Percentiles rank a stretch among this genome's conserved stretches.
phyloP scores from a whole-genome alignment of 2,888 invertebrate genomes.

The Andrena bucephala region DNA sequence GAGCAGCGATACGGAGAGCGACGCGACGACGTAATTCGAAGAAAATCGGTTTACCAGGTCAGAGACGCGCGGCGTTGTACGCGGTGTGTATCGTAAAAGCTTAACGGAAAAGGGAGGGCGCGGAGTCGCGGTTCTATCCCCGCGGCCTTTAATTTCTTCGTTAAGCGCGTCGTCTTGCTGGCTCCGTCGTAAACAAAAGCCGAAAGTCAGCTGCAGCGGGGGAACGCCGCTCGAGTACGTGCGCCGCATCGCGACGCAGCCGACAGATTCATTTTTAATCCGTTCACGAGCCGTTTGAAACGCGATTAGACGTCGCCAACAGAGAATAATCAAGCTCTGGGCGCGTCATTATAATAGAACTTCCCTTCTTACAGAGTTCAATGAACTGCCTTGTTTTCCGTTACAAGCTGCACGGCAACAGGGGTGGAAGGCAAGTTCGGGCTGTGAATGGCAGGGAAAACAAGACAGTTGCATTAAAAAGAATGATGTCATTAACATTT shows the following conservation, averaged over 20 bases:
- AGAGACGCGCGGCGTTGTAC: slow-evolving; percentile 39
- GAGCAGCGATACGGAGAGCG: slow-evolving; percentile 5
- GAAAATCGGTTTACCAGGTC: slow-evolving; percentile 52
- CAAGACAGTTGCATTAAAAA: no score
- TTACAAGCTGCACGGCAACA: no score
- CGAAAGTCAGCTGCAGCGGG: slow-evolving; percentile 30
- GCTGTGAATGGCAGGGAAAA: no score
- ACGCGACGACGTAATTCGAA: slow-evolving; percentile 37
- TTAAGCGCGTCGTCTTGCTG: slow-evolving; percentile 45
- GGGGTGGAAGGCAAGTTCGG: no score
- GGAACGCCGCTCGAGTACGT: slow-evolving; percentile 3
- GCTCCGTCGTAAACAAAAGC: slow-evolving; percentile 34
- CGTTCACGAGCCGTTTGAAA: slow-evolving; percentile 34
- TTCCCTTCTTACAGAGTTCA: neutral
- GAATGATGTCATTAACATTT: no score
- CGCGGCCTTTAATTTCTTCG: slow-evolving; percentile 61
- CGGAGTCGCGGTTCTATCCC: slow-evolving; percentile 29
- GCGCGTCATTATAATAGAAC: slow-evolving; percentile 4
- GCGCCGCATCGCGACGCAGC: neutral
- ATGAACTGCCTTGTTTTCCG: no score
- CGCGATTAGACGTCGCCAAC: slow-evolving; percentile 37
- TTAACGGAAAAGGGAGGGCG: slow-evolving; percentile 60
- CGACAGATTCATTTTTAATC: slow-evolving; percentile 39
- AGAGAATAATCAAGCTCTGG: slow-evolving; percentile 31
- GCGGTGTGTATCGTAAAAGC: slow-evolving; percentile 64